Evolutionary conservation across 1,140 invertebrate species (phyloP), one percentile per base, ranked within the genome.

Genomic region (Neodiprion virginianus): DNA sequence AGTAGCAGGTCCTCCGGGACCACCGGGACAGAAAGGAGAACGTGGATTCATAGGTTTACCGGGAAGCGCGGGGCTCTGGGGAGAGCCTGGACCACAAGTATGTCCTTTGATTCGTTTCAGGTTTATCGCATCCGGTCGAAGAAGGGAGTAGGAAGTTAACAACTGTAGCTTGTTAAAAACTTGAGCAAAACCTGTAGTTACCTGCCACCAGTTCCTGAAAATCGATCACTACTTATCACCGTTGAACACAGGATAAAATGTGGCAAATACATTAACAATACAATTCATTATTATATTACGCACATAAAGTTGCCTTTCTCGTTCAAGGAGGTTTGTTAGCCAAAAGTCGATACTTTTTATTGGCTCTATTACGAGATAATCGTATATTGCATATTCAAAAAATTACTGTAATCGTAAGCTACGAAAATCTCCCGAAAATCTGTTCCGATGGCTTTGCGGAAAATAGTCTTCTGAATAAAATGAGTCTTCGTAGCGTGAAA

Each of bases 21-120:
- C 78, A 23, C 74, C 79, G 28, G 89, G 88, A 53, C 72, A 72
- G 48, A 83, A 76, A 82, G 85, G 84, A 40, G 78, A 82, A 76
- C 69, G 73, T 65, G 83, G 81, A 75, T 78, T 79, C 28, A 72
- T 79, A 72, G 81, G 81, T 67, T 79, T 81, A 48, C 65, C 73
- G 67, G 84, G 84, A 65, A 65, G 61, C 17, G 17, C 12, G 12
- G 61, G 61, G 17, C 12, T 65, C 17, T 65, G 12, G 61, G 61
- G 17, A 65, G 80, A 79, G 9, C 76, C 69, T 21, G 83, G 82
- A 67, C 70, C 81, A 67, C 23, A 79, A n/a, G 82, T 83, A 61
- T 79, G 82, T 81, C 48, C 0, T 11, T 48, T 48, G 14, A 69
- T 28, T 28, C 12, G 5, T 21, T 69, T 65, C 61, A 65, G 61